Evolutionary conservation across 2,113 vertebrate genomes (phyloP).

Genomic region (Macaca fascicularis): T2T-MFA8v1.1 NC_088391.1:27835501-27836000

Average conservation of each 20-base stretch:
- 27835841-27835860: not conserved
- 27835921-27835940: not conserved
- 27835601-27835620: not conserved
- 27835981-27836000: not conserved
- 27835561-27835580: not conserved
- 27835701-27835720: not conserved
- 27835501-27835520: not conserved
- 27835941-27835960: not conserved
- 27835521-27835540: not conserved
- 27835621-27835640: not conserved
- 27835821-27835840: not conserved
- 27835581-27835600: not conserved
- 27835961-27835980: not conserved
- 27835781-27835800: not conserved
- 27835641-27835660: not conserved
- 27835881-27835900: not conserved
- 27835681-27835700: slow-evolving; percentile 3
- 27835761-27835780: not conserved
- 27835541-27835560: not conserved
- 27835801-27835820: not conserved
- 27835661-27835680: not conserved
- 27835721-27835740: not conserved
- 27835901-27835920: not conserved
- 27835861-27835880: not conserved
- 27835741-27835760: not conserved